A percentile compares a stretch with the other conserved stretches of the same genome.
phyloP scores from a whole-genome alignment of 2,797 vertebrate genomes.

The Martes flavigula region DNA sequence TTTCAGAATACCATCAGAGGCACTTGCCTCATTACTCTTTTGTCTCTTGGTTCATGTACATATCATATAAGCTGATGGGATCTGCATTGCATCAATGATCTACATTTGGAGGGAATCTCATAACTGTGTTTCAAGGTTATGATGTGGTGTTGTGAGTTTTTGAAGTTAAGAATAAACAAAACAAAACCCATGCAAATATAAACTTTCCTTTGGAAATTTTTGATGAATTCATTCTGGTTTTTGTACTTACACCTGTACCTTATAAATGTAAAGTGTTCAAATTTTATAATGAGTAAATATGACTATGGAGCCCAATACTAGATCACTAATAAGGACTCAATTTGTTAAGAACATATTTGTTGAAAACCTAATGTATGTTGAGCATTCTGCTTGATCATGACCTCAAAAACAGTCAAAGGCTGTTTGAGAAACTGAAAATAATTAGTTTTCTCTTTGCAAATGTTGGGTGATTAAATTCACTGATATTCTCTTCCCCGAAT shows the following conservation, averaged over 20 bases:
- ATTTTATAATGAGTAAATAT: neutral
- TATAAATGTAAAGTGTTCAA: neutral
- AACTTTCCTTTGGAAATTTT: neutral
- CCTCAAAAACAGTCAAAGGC: neutral
- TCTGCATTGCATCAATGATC: neutral
- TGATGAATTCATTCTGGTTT: neutral
- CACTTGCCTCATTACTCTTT: neutral
- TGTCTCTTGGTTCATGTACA: neutral
- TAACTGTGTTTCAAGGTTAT: constrained; percentile 32
- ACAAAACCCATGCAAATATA: neutral
- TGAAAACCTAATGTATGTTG: neutral
- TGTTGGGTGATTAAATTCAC: neutral
- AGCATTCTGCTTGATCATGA: neutral
- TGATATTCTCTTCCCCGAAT: neutral
- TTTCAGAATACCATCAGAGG: constrained; percentile 20
- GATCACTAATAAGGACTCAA: neutral
- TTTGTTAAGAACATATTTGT: neutral
- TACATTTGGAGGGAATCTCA: neutral
- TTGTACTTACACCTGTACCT: neutral
- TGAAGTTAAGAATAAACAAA: neutral
- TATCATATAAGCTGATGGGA: neutral
- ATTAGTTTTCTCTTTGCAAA: neutral
- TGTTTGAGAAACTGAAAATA: neutral
- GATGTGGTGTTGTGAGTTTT: neutral
- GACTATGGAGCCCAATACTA: neutral